These are phyloP conservation scores for Gallirallus australis DNA, from an alignment of 2,797 vertebrate genomes.

Conservation along the genomic window DNA sequence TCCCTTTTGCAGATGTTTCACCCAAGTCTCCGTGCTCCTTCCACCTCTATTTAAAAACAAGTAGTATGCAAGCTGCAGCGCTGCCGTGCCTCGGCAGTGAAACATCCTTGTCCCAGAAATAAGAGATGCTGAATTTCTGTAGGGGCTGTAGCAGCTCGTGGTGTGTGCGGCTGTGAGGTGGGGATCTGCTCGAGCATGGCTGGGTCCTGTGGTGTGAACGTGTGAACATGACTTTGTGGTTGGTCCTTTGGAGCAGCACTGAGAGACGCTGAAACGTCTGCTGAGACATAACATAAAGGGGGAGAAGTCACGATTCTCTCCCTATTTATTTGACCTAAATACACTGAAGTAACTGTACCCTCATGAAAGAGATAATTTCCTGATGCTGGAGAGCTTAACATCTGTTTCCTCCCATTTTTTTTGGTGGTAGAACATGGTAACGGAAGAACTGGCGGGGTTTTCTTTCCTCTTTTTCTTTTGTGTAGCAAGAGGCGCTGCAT, in stretches of 20 bases:
- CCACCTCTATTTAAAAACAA: neutral
- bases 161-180: no score
- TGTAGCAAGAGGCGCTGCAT: constrained; percentile 24
- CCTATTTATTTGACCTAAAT: constrained; percentile 62
- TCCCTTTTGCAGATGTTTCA: constrained; percentile 66
- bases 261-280: neutral
- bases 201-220: neutral
- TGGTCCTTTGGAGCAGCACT: rapidly evolving
- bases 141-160: neutral
- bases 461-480: constrained; percentile 72
- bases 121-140: neutral
- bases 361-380: constrained; percentile 70
- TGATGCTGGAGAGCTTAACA: constrained; percentile 62
- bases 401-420: constrained; percentile 77
- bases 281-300: neutral
- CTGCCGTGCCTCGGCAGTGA: neutral
- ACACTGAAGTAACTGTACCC: constrained; percentile 44
- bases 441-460: constrained; percentile 62
- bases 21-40: neutral
- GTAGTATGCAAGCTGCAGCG: neutral
- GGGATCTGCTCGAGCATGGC: neutral
- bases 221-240: rapidly evolving
- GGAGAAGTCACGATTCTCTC: neutral
- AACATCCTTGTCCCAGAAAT: rapidly evolving
- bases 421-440: constrained; percentile 8